Conservation (phyloP, 2,113 vertebrate species). For the Vulpes vulpes region DNA sequence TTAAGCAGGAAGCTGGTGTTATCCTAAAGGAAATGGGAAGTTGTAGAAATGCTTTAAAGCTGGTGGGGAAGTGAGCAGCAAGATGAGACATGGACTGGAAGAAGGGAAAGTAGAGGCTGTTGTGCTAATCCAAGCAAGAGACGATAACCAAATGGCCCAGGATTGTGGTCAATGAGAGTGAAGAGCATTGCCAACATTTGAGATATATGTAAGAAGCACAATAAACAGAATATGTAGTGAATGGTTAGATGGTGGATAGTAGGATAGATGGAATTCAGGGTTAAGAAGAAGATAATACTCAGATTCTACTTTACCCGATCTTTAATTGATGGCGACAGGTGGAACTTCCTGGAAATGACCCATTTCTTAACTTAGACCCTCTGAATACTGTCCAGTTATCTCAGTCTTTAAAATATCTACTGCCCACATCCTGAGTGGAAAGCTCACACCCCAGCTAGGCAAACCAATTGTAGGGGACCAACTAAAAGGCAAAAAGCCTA, state of each 20-base stretch:
- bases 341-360: neutral
- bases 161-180: neutral
- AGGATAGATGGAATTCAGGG: neutral
- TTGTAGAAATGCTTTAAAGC: neutral
- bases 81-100: neutral
- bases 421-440: neutral
- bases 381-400: neutral
- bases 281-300: neutral
- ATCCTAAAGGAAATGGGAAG: neutral
- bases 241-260: neutral
- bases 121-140: neutral
- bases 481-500: neutral
- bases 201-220: neutral
- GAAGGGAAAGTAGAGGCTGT: neutral
- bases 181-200: neutral
- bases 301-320: neutral
- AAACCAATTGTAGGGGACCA: neutral
- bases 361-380: neutral
- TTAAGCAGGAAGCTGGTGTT: neutral
- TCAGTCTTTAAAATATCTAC: neutral
- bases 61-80: neutral
- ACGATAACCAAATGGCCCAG: neutral
- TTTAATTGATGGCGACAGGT: neutral
- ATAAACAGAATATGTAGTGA: neutral
- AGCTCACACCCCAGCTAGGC: neutral